Evolutionary conservation across 2,888 invertebrate genomes (phyloP).

Genomic region (Eulithis prunata): DNA sequence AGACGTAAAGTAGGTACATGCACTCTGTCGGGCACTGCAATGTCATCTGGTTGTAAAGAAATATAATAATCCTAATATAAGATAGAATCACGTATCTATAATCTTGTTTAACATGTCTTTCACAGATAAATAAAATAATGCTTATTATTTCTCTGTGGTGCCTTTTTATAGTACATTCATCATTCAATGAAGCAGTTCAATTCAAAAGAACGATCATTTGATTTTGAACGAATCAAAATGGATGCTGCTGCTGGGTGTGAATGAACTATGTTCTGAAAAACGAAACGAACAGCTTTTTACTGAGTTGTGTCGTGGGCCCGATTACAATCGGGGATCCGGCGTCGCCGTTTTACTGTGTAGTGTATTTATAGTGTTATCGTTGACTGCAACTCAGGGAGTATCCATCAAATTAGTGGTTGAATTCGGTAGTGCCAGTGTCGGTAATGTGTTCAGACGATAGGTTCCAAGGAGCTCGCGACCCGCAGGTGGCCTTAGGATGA

Average conservation of each 20-base stretch:
- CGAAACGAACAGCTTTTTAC: constrained; percentile 83
- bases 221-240: constrained; percentile 85
- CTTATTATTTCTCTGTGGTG: too few species aligned
- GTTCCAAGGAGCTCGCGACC: constrained; percentile 71
- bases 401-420: constrained; percentile 61
- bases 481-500: constrained; percentile 83
- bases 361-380: constrained; percentile 65
- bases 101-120: too few species aligned
- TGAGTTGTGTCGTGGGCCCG: constrained; percentile 82
- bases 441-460: constrained; percentile 81
- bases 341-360: constrained; percentile 70
- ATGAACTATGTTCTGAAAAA: constrained; percentile 84
- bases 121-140: too few species aligned
- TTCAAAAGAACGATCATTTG: constrained; percentile 77
- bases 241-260: constrained; percentile 85
- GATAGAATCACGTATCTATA: too few species aligned
- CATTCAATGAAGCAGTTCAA: too few species aligned
- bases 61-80: too few species aligned
- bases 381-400: constrained; percentile 61
- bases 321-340: constrained; percentile 77
- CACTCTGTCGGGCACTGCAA: too few species aligned
- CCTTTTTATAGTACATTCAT: too few species aligned
- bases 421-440: constrained; percentile 77
- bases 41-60: too few species aligned
- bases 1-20: too few species aligned